Conservation (phyloP, 2,113 vertebrate genomes). For the Eidolon helvum region DNA sequence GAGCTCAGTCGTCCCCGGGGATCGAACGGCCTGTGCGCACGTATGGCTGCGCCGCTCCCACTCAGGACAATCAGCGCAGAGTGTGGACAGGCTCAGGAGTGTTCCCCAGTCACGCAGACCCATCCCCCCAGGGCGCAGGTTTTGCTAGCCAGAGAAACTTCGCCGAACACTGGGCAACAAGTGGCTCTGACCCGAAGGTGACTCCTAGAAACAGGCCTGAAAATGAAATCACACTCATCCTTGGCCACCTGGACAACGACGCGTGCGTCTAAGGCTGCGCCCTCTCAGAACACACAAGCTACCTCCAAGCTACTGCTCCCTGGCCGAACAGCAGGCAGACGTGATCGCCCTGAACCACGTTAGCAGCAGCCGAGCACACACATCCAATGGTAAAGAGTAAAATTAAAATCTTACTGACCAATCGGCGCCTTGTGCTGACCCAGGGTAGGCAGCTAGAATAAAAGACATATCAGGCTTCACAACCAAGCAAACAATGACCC, state of each 20-base stretch:
- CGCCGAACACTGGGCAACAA: background rate
- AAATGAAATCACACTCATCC: background rate
- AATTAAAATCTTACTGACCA: background rate
- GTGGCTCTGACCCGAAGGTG: background rate
- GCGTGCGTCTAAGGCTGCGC: background rate
- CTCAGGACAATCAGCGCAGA: background rate
- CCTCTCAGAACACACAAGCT: background rate
- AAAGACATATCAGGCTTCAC: background rate
- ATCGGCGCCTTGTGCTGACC: background rate
- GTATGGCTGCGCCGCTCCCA: background rate
- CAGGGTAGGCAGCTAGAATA: background rate
- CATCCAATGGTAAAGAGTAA: background rate
- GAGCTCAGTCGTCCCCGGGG: background rate
- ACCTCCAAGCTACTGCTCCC: background rate
- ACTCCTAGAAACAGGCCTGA: background rate
- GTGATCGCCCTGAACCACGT: background rate
- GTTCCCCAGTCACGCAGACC: background rate
- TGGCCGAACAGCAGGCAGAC: background rate
- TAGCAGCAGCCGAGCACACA: background rate
- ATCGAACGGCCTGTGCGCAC: background rate
- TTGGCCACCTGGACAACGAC: background rate
- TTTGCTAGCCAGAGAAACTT: background rate
- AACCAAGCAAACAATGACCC: background rate
- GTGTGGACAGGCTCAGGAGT: background rate
- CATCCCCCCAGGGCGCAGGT: background rate